Conservation (phyloP, 2,113 vertebrate genomes). For the Melanerpes aurifrons region DNA sequence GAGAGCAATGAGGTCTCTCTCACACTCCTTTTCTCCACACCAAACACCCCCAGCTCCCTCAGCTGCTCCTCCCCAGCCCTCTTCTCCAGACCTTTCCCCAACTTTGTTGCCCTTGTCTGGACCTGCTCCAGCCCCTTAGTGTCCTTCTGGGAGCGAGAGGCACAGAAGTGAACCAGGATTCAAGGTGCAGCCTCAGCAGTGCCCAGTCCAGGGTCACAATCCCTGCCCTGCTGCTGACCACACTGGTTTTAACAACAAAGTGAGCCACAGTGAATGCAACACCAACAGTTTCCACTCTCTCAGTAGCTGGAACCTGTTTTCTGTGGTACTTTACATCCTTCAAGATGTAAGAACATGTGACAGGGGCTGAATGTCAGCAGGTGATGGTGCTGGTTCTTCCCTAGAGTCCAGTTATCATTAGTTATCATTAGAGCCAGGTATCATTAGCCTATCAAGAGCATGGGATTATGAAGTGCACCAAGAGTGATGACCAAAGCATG, state of each 20-base stretch:
- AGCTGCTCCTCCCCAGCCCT: no score
- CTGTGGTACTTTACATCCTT: not conserved
- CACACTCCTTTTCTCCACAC: no score
- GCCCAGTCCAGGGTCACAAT: no score
- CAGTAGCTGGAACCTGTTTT: not conserved
- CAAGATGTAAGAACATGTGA: not conserved
- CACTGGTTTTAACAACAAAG: not conserved
- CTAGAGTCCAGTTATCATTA: not conserved
- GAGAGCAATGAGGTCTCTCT: no score
- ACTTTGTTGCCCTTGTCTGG: no score
- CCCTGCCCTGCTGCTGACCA: not conserved
- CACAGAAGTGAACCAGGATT: no score
- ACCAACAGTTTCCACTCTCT: not conserved
- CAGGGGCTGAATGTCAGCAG: not conserved
- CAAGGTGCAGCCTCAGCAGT: no score
- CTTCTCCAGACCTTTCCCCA: no score
- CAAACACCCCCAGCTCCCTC: no score
- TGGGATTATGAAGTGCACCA: not conserved
- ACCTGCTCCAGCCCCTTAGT: no score
- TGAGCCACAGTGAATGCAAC: not conserved
- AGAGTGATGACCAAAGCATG: accelerated
- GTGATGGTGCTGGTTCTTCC: not conserved
- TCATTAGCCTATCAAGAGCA: not conserved
- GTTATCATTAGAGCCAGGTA: no score
- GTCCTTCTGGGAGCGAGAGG: no score